Evolutionary conservation across 2,797 vertebrate species (phyloP), one percentile per base, ranked within the genome.

Genomic region (Avahi laniger): DNA sequence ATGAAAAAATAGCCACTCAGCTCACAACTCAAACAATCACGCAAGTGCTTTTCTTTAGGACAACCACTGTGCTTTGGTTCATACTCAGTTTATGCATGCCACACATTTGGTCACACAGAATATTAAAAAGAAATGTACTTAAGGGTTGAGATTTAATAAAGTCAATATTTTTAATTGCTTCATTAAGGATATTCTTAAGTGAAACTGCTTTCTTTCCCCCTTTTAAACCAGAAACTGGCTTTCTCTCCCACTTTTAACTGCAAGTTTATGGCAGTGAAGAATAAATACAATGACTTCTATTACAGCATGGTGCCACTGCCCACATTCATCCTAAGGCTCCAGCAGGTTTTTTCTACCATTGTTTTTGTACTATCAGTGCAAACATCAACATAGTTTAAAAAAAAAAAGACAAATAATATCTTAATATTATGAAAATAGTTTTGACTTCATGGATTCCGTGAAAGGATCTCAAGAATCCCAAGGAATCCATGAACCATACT

Each of bases 141-240:
- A 82, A 24, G 61, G 38, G 26, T 28, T 33, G 22, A 70, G 30
- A 43, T 28, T 84, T 70, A 82, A 86, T 43, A 76, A 93, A 63
- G 52, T 54, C 43, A 75, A 84, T 72, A 14, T 46, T 72, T 94
- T 91, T 88, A 75, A 65, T 78, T 93, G 76, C n/a, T 91, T 94
- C 61, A 35, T 0, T 86, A 69, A 93, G 48, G 84, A 86, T 84
- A 89, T 78, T 91, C 67, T 82, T 97, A 89, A 73, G 22, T 85
- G 35, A 88, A 94, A 93, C 10, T 81, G 63, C 28, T 61, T 33
- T 28, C 48, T 7, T 17, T 28, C 48, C 18, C 11, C 3, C 10
- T 38, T 91, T 81, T 46, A 69, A 30, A 50, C 4, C 0, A 50
- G 48, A 50, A 61, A 30, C 59, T 61, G 59, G 63, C 63, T 65